These are phyloP conservation scores for Orius insidiosus DNA, from an alignment of 1,140 invertebrate species.

Conservation along the genomic window DNA sequence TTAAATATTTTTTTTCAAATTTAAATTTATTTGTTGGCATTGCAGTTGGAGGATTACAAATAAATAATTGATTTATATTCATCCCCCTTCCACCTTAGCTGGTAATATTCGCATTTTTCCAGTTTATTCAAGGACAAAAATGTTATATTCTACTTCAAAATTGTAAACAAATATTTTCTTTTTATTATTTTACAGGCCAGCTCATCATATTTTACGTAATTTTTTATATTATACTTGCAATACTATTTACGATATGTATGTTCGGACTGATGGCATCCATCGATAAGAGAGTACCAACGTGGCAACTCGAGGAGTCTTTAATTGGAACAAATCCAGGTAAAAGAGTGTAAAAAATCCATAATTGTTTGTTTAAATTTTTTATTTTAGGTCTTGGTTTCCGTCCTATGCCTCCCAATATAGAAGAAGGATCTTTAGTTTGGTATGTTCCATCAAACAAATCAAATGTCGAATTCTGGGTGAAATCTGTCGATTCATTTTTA, in stretches of 20 bases:
- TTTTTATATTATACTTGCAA: slow-evolving; percentile 60
- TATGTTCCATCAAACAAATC: slow-evolving; percentile 48
- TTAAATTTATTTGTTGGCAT: background rate
- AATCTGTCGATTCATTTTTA: slow-evolving; percentile 49
- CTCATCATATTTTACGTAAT: slow-evolving; percentile 67
- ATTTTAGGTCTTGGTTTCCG: slow-evolving; percentile 61
- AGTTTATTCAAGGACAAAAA: no score
- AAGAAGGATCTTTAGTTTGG: slow-evolving; percentile 70
- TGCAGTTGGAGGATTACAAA: background rate
- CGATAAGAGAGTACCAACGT: slow-evolving; percentile 47
- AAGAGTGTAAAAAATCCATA: background rate
- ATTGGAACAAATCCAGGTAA: slow-evolving; percentile 79
- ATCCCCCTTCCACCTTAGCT: background rate
- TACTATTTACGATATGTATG: slow-evolving; percentile 68
- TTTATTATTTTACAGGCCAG: slow-evolving; percentile 40
- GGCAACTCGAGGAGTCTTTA: slow-evolving; percentile 50
- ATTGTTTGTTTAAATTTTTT: background rate
- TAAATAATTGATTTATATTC: no score
- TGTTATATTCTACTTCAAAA: slow-evolving; percentile 2
- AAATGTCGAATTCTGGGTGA: slow-evolving; percentile 47
- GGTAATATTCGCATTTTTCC: no score
- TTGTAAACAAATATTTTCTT: slow-evolving; percentile 6
- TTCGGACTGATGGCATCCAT: slow-evolving; percentile 57
- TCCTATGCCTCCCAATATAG: slow-evolving; percentile 51
- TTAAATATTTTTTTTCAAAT: background rate